These are phyloP conservation scores for Urocyon cinereoargenteus DNA, from an alignment of 2,797 vertebrate species.

Conservation along the genomic window DNA sequence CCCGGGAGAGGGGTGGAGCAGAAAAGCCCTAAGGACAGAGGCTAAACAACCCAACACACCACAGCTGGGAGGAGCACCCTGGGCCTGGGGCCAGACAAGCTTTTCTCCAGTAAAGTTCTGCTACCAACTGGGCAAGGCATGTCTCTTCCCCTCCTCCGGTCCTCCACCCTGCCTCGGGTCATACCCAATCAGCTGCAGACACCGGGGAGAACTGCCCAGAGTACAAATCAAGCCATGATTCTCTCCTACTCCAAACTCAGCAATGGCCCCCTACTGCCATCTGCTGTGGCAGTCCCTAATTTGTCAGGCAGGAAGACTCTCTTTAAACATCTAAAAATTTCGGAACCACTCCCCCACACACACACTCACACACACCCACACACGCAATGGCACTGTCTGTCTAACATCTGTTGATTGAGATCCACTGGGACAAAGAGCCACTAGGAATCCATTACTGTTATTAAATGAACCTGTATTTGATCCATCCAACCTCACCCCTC, in stretches of 20 bases:
- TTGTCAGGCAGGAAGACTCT: background rate
- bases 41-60: background rate
- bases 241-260: background rate
- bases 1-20: background rate
- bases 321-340: background rate
- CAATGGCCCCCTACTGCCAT: background rate
- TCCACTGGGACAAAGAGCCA: background rate
- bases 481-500: too few species aligned
- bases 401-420: background rate
- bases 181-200: background rate
- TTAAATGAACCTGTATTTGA: background rate
- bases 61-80: rapidly evolving
- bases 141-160: too few species aligned
- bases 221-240: background rate
- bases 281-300: background rate
- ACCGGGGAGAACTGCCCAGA: background rate
- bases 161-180: rapidly evolving
- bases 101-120: background rate
- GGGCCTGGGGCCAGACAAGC: background rate
- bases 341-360: background rate
- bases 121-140: background rate
- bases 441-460: rapidly evolving
- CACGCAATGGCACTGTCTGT: background rate
- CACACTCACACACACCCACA: background rate
- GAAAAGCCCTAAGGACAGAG: background rate